Evolutionary conservation across 2,888 invertebrate genomes (phyloP), one percentile per base, ranked within the genome.

Genomic region (Lacanobia wlatinum): DNA sequence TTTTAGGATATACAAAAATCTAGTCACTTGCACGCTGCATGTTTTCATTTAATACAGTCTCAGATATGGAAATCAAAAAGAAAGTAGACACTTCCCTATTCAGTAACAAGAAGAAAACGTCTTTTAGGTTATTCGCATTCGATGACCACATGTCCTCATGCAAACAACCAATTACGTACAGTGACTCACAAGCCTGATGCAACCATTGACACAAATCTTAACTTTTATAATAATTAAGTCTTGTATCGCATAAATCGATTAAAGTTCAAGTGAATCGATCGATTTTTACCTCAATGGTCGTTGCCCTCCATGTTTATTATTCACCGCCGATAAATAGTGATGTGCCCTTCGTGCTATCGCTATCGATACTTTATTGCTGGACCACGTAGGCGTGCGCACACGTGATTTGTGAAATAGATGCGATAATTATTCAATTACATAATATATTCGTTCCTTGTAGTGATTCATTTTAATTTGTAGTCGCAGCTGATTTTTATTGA

Each of bases 271-370:
- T 55, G 61, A 84, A 65, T 43, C 66, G 67, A 81, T 85, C 78
- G 78, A 84, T 85, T 86, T 85, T 65, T 77, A 73, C 64, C 69
- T 62, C 48, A 48, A 60, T 68, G 78, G 87, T 71, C 87, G 77
- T 86, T 87, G 78, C 82, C 86, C 87, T 80, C 73, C 10, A 58
- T 69, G 69, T 80, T 81, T 70, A 77, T 77, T 80, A 82, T 83
- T 84, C 74, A 73, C 21, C 73, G 70, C 76, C 78, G 65, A 76
- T 78, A 84, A 80, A 66, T 76, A 80, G 77, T 75, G 76, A 23
- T 71, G 80, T 63, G 72, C 72, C 78, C 65, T 78, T 72, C 61
- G 60, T 61, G 77, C 73, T 79, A 80, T 78, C 55, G 73, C 70
- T 81, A 87, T 88, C 82, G 84, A 78, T 67, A 75, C 63, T 82